phyloP scores from a whole-genome alignment of 2,797 vertebrate species.

The Nyctalus aviator region DNA sequence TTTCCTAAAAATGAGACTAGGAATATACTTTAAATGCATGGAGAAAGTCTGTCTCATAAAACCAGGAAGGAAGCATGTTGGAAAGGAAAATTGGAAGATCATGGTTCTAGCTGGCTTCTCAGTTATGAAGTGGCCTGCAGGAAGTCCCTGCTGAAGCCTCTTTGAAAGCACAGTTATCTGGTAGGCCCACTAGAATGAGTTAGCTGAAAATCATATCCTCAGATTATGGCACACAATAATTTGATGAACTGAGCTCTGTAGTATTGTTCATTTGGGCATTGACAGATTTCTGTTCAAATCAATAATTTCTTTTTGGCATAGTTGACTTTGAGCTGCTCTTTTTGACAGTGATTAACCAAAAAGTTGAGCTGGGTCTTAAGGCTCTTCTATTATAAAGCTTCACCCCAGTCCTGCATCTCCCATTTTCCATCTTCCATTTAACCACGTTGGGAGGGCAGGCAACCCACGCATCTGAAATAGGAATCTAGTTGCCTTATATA shows the following conservation, averaged over 20 bases:
- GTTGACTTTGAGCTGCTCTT: slow-evolving; percentile 45
- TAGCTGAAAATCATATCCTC: slow-evolving; percentile 38
- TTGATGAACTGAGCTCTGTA: slow-evolving; percentile 11
- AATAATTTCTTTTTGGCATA: slow-evolving; percentile 27
- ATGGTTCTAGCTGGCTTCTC: neutral
- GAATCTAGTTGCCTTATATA: neutral
- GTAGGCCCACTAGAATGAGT: neutral
- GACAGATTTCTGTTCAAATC: slow-evolving; percentile 36
- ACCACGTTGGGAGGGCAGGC: neutral
- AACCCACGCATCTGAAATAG: neutral
- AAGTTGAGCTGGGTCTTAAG: slow-evolving; percentile 33
- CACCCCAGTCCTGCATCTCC: neutral
- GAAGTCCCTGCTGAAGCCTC: neutral
- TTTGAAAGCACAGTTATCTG: neutral
- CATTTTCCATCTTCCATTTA: slow-evolving; percentile 14
- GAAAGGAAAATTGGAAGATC: neutral
- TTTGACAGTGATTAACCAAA: slow-evolving; percentile 54
- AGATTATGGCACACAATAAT: neutral
- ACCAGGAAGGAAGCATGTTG: neutral
- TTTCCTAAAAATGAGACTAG: neutral
- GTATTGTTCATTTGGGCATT: slow-evolving; percentile 19
- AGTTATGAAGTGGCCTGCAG: neutral
- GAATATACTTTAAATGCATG: neutral
- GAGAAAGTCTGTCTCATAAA: slow-evolving; percentile 11
- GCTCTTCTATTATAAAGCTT: neutral